A percentile compares a stretch with the other conserved stretches of the same genome.
phyloP scores from a whole-genome alignment of 2,888 invertebrate genomes.

The Drosophila mimetica region DNA sequence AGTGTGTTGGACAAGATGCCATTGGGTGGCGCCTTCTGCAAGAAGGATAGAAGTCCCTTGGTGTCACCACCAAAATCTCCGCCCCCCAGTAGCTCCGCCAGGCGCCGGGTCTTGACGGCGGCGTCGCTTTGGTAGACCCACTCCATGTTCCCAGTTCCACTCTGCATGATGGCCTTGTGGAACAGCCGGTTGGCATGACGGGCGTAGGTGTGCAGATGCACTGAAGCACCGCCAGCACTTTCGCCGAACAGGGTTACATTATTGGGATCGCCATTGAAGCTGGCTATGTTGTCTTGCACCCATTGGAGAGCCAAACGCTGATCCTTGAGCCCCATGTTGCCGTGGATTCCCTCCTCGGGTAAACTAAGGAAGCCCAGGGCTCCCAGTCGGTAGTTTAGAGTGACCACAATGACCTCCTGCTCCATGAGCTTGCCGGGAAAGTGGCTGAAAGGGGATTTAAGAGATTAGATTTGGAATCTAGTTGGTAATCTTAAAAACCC shows the following conservation, averaged over 20 bases:
- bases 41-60: constrained; percentile 58
- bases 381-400: constrained; percentile 82
- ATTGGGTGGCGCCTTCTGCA: constrained; percentile 63
- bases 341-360: constrained; percentile 81
- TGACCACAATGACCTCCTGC: constrained; percentile 82
- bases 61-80: constrained; percentile 47
- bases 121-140: constrained; percentile 81
- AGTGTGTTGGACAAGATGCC: constrained; percentile 53
- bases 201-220: constrained; percentile 80
- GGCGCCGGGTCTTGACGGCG: constrained; percentile 60
- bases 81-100: constrained; percentile 76
- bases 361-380: constrained; percentile 82
- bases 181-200: constrained; percentile 78
- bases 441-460: constrained; percentile 57
- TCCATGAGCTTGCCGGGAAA: constrained; percentile 81
- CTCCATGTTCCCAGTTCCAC: constrained; percentile 82
- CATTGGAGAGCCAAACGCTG: constrained; percentile 85
- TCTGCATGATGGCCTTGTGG: constrained; percentile 83
- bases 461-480: background rate
- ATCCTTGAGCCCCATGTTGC: constrained; percentile 83
- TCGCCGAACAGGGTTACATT: constrained; percentile 83
- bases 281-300: constrained; percentile 84
- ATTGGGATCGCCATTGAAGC: constrained; percentile 84
- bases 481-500: constrained; percentile 2
- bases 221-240: constrained; percentile 81